Base-by-base conservation (phyloP, 2,113 vertebrate species). In the Condylura cristata region DNA sequence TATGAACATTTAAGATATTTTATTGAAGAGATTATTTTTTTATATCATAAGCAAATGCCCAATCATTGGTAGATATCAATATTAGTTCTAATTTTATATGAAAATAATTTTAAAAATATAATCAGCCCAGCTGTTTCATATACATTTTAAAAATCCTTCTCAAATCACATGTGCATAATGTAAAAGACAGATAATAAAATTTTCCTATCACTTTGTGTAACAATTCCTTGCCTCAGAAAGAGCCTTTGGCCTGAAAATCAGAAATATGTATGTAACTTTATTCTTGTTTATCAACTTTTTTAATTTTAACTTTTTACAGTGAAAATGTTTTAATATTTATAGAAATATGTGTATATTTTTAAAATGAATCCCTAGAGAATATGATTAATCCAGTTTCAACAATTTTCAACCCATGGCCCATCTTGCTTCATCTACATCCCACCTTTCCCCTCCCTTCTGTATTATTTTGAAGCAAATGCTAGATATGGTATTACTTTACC, bases 241-340 rank as follows among this genome's bases (percentile, higher is more conserved):
- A 58, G 13, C n/a, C 60, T 41, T 75, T 37, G 20, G 32, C 51
- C 60, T 60, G 51, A 10, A 32, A 56, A 14, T 51, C 18, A 79
- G 76, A 74, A 84, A 78, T 53, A 37, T 86, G 79, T 39, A 66
- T 39, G 1, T 2, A 72, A 84, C 37, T 46, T 81, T 68, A 75
- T 85, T 91, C 46, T 95, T 63, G 32, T 53, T 87, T 32, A 76
- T n/a, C 6, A 66, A 2, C 61, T 32, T 87, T 86, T 94, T 56
- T 60, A 72, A 60, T 87, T 95, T 89, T 83, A 79, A 65, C 61
- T 71, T 79, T 90, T 83, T 87, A 75, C 60, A 34, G 79, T 63
- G 37, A 89, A 95, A 92, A 91, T 66, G 22, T 81, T 93, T 90
- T 48, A 91, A 82, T 58, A 76, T 22, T 44, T 5, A 61, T 30